Evolutionary conservation across 2,113 vertebrate species (phyloP).

Genomic region (Macquaria australasica): DNA sequence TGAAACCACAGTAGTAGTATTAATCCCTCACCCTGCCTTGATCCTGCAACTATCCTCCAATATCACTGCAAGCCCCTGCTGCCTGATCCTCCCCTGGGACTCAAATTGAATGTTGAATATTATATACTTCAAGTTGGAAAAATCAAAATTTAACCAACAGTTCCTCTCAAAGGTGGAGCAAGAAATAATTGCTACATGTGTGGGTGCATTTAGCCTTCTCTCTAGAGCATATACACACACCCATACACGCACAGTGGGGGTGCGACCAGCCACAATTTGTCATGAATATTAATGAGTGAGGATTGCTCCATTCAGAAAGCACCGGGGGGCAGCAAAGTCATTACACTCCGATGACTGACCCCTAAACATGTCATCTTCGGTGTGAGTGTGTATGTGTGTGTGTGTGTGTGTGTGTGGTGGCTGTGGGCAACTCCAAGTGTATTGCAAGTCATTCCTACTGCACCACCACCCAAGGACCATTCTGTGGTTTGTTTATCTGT

Average conservation of each 20-base stretch:
- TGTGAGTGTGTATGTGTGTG: constrained; percentile 3
- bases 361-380: constrained; percentile 3
- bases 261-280: constrained; percentile 21
- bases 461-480: background rate
- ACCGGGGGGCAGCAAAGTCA: constrained; percentile 47
- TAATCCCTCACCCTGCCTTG: constrained; percentile 55
- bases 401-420: background rate
- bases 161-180: constrained; percentile 2
- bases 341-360: constrained; percentile 43
- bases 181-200: constrained; percentile 11
- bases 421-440: background rate
- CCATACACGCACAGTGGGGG: background rate
- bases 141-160: background rate
- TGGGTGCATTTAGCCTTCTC: background rate
- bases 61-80: constrained; percentile 3
- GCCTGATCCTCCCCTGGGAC: constrained; percentile 1
- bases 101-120: constrained; percentile 20
- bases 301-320: constrained; percentile 52
- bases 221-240: background rate
- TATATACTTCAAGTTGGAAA: background rate
- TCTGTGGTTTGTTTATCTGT: background rate
- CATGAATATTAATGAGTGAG: constrained; percentile 50
- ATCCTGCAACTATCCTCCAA: constrained; percentile 33
- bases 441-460: constrained; percentile 4
- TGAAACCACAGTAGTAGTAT: constrained; percentile 34